Evolutionary conservation across 2,797 vertebrate genomes (phyloP), one percentile per base, ranked within the genome.

Genomic region (Crenichthys baileyi): DNA sequence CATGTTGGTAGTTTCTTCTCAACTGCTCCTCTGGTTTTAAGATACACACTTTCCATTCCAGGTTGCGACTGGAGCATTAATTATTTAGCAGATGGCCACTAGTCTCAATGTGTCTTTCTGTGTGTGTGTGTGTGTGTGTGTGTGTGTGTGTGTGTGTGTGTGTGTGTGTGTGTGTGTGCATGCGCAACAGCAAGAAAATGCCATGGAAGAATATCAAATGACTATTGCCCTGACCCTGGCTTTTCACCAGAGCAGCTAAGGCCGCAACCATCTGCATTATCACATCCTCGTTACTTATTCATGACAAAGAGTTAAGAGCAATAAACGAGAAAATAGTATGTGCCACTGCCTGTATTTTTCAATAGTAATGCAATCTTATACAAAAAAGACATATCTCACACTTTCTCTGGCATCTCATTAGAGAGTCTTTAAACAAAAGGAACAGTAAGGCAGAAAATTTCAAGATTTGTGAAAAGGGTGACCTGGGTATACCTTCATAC

Each of bases 121-220:
- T 36, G 31, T 36, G 31, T 36, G 31, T 36, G 44, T 8, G 44
- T 58, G 8, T 55, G 16, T 55, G 55, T 56, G 55, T n/a, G 55
- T 55, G 20, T 22, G 4, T 53, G 18, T n/a, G 53, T 55, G 53
- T 9, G 53, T 24, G 51, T 22, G 72, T 50, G 72, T 7, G 53
- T 48, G 75, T 39, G 68, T 1, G 36, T 7, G 73, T 61, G 78
- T 8, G 67, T 22, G 68, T 13, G 55, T 16, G 75, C 4, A 41
- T 31, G 55, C 2, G 31, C 7, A 24, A 63, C 50, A 81, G 80
- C 58, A 61, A 88, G 90, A 89, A 90, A 94, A 93, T 88, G 85
- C 87, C 84, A 86, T 77, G 79, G 85, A 74, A 87, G 88, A 89
- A 93, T 94, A 94, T 95, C 93, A 90, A 90, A 91, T 94, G 90